These are phyloP conservation scores for Nycticryphes semicollaris DNA, from an alignment of 2,113 vertebrate genomes.

Conservation along the genomic window DNA sequence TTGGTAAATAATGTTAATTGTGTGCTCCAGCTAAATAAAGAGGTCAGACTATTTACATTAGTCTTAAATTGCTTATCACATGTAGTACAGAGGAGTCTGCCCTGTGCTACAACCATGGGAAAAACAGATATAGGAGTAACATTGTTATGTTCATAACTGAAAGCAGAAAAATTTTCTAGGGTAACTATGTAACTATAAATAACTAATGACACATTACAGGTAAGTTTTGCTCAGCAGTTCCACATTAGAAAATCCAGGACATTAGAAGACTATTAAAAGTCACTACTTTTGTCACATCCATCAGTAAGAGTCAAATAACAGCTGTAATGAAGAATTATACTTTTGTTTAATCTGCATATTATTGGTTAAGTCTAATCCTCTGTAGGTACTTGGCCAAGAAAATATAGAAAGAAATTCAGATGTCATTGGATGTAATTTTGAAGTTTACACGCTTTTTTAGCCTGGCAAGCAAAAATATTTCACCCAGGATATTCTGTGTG, in stretches of 20 bases:
- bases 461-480: conserved; percentile 63
- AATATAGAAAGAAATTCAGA: background rate
- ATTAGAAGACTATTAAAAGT: background rate
- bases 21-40: background rate
- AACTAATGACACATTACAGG: background rate
- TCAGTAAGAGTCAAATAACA: background rate
- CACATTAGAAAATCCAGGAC: background rate
- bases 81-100: background rate
- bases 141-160: background rate
- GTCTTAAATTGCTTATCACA: background rate
- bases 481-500: conserved; percentile 41
- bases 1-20: background rate
- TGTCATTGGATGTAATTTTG: conserved; percentile 19
- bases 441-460: conserved; percentile 62
- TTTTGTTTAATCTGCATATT: background rate
- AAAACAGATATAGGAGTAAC: background rate
- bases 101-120: background rate
- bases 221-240: background rate
- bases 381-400: background rate
- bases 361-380: background rate
- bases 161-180: background rate
- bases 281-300: background rate
- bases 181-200: background rate
- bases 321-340: background rate
- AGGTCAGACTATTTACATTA: background rate